Evolutionary conservation across 2,113 vertebrate species (phyloP).

Genomic region (Gasterosteus aculeatus): DNA sequence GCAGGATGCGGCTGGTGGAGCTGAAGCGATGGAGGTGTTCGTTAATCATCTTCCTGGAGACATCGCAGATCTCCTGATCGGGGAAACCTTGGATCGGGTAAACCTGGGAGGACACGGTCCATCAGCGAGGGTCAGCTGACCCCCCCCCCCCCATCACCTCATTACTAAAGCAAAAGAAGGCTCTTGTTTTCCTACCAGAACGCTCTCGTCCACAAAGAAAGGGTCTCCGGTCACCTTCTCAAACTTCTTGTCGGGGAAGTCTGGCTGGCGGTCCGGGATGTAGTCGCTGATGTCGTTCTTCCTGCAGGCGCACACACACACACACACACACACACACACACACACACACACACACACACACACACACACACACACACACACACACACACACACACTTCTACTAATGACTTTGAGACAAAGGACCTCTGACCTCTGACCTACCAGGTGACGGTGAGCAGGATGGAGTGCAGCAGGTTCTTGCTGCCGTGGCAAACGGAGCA

Average conservation of each 20-base stretch:
- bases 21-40: conserved; percentile 68
- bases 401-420: no score
- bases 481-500: conserved; percentile 75
- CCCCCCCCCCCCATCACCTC: no score
- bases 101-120: conserved; percentile 71
- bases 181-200: conserved; percentile 70
- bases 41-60: conserved; percentile 63
- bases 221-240: conserved; percentile 80
- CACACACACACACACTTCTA: neutral
- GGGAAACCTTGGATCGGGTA: conserved; percentile 84
- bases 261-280: conserved; percentile 81
- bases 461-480: conserved; percentile 81
- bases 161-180: neutral
- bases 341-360: neutral
- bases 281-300: conserved; percentile 83
- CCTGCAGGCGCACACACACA: conserved; percentile 64
- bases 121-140: no score
- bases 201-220: conserved; percentile 83
- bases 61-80: conserved; percentile 76
- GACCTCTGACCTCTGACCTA: conserved; percentile 25
- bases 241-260: conserved; percentile 83
- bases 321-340: neutral
- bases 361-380: neutral
- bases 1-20: conserved; percentile 64
- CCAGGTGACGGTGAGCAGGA: conserved; percentile 82